phyloP scores from a whole-genome alignment of 2,888 invertebrate species.

The Alloscopus bannaensis region DNA sequence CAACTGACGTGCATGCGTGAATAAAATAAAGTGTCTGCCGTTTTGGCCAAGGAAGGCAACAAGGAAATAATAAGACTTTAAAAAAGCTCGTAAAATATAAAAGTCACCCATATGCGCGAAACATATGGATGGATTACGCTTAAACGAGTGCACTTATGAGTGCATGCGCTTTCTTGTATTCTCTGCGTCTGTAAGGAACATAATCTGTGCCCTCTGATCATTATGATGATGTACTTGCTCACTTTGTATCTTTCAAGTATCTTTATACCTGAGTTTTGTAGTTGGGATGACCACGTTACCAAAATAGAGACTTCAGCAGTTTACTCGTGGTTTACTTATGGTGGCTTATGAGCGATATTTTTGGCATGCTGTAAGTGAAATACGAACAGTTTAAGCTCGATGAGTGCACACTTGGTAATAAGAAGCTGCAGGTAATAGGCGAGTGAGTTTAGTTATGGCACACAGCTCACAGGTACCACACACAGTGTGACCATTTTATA shows the following conservation, averaged over 20 bases:
- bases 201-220: background rate
- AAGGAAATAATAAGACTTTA: slow-evolving; percentile 27
- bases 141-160: background rate
- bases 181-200: too few relatives aligned
- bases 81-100: background rate
- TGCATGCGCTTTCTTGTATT: too few relatives aligned
- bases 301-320: slow-evolving; percentile 9
- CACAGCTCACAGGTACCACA: background rate
- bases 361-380: background rate
- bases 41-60: slow-evolving; percentile 2
- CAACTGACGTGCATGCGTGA: slow-evolving; percentile 41
- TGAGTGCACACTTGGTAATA: background rate
- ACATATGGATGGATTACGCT: background rate
- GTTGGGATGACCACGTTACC: slow-evolving; percentile 1
- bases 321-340: background rate
- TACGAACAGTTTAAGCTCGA: background rate
- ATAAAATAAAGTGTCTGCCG: slow-evolving; percentile 31
- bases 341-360: slow-evolving; percentile 2
- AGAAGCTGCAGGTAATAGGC: background rate
- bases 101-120: background rate
- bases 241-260: background rate
- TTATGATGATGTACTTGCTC: background rate
- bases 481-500: background rate
- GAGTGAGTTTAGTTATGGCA: background rate
- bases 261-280: background rate